Evolutionary conservation across 2,113 vertebrate species (phyloP).

Genomic region (Uropsilus gracilis): DNA sequence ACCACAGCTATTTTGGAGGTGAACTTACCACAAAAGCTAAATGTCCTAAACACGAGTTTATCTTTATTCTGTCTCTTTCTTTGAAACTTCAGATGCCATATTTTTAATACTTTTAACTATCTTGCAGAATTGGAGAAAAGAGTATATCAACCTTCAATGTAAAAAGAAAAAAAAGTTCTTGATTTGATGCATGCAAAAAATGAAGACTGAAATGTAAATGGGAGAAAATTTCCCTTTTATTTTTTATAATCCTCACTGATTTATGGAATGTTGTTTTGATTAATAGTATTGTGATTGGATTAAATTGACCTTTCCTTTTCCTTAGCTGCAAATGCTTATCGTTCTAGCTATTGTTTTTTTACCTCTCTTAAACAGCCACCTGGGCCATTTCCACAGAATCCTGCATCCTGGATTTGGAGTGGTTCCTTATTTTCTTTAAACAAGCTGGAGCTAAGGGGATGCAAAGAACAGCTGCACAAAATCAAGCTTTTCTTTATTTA

Average conservation of each 20-base stretch:
- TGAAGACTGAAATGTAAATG: constrained; percentile 38
- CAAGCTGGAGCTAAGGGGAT: not conserved
- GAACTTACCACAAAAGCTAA: constrained; percentile 40
- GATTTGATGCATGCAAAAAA: not conserved
- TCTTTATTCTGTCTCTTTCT: constrained; percentile 20
- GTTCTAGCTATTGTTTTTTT: not conserved
- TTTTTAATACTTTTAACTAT: constrained; percentile 28
- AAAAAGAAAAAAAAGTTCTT: not conserved
- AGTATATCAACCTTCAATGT: no score
- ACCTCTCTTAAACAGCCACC: not conserved
- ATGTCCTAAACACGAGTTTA: not conserved
- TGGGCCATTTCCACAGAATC: constrained; percentile 43
- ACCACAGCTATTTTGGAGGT: not conserved
- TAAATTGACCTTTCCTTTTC: constrained; percentile 33
- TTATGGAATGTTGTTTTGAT: constrained; percentile 51
- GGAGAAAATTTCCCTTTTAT: constrained; percentile 26
- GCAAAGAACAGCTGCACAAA: constrained; percentile 60
- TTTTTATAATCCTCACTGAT: constrained; percentile 43
- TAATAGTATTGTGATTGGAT: constrained; percentile 40
- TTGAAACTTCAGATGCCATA: not conserved
- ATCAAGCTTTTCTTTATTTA: constrained; percentile 53
- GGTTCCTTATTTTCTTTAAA: constrained; percentile 39
- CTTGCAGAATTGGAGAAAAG: no score
- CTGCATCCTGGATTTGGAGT: not conserved
- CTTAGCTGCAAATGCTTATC: not conserved